These are phyloP conservation scores for Sesamia inferens DNA, from an alignment of 2,888 invertebrate species.

Conservation along the genomic window DNA sequence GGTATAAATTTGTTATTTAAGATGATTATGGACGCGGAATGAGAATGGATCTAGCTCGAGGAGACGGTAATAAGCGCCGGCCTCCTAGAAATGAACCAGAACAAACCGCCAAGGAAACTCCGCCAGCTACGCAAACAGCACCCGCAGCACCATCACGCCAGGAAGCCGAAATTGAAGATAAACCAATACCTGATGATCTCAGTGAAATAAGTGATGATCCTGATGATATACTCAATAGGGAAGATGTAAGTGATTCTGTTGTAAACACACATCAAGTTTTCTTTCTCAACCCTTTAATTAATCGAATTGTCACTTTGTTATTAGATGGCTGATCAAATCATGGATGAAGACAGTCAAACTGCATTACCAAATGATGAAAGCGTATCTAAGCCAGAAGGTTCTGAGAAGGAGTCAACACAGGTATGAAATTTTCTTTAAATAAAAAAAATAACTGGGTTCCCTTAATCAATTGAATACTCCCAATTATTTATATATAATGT, in stretches of 20 bases:
- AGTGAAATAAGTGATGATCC: slow-evolving; percentile 97
- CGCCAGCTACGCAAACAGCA: slow-evolving; percentile 80
- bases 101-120: slow-evolving; percentile 73
- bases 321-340: slow-evolving; percentile 85
- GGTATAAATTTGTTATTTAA: slow-evolving; percentile 52
- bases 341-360: slow-evolving; percentile 83
- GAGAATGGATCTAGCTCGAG: slow-evolving; percentile 80
- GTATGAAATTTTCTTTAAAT: slow-evolving; percentile 62
- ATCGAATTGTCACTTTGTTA: neutral
- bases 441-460: neutral
- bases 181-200: slow-evolving; percentile 92
- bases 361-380: slow-evolving; percentile 77
- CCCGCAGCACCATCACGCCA: slow-evolving; percentile 67
- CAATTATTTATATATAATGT: neutral
- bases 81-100: slow-evolving; percentile 81
- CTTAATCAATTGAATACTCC: neutral
- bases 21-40: slow-evolving; percentile 85
- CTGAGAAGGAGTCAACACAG: slow-evolving; percentile 85
- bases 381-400: slow-evolving; percentile 76
- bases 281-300: neutral
- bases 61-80: slow-evolving; percentile 81
- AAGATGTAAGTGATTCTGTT: slow-evolving; percentile 88
- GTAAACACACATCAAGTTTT: neutral
- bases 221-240: slow-evolving; percentile 95
- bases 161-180: slow-evolving; percentile 87